Evolutionary conservation across 2,888 invertebrate species (phyloP).

Genomic region (Tryphoninae sp.): DNA sequence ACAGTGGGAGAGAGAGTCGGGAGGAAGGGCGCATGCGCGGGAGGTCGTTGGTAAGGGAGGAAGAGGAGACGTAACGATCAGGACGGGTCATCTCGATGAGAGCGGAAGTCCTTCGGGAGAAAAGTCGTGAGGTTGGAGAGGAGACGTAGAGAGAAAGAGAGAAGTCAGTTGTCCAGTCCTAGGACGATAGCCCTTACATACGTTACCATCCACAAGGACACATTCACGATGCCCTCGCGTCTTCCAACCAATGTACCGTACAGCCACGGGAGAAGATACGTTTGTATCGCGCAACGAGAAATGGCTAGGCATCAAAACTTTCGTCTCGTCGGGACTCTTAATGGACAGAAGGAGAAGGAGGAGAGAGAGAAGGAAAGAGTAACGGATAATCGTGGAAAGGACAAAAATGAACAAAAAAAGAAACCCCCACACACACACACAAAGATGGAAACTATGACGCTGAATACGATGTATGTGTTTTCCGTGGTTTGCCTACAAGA

Average conservation of each 20-base stretch:
- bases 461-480: constrained; percentile 39
- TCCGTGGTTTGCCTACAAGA: constrained; percentile 23
- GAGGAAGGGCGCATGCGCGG: neutral
- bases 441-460: constrained; percentile 12
- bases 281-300: constrained; percentile 21
- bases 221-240: neutral
- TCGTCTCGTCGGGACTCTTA: constrained; percentile 35
- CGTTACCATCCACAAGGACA: neutral
- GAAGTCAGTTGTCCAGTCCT: constrained; percentile 41
- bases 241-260: constrained; percentile 52
- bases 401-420: neutral
- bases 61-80: constrained; percentile 40
- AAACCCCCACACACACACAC: too few species aligned
- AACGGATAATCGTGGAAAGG: constrained; percentile 50
- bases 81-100: constrained; percentile 56
- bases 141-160: constrained; percentile 24
- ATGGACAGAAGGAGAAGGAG: constrained; percentile 27
- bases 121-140: constrained; percentile 51
- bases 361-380: constrained; percentile 18
- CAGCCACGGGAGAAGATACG: constrained; percentile 14
- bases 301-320: constrained; percentile 37
- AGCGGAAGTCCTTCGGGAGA: constrained; percentile 45
- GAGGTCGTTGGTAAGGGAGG: constrained; percentile 6
- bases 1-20: neutral
- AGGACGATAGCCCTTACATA: constrained; percentile 41